Evolutionary conservation across 2,888 invertebrate genomes (phyloP), one percentile per base, ranked within the genome.

Genomic region (Diaprepes abbreviatus): DNA sequence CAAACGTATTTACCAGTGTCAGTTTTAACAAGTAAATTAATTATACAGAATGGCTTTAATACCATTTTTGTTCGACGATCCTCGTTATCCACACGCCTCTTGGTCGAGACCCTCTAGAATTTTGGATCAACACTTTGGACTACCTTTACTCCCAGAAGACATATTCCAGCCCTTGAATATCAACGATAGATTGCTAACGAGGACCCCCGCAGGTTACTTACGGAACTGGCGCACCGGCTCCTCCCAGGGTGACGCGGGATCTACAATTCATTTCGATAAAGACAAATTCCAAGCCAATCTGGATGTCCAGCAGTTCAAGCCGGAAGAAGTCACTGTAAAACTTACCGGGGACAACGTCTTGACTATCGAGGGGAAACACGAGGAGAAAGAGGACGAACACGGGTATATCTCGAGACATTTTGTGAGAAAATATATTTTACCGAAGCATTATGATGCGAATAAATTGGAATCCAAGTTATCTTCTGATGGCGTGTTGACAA

Each of bases 241-340:
- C n/a, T n/a, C n/a, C n/a, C n/a, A n/a, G n/a, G n/a, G n/a, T n/a
- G n/a, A n/a, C 76, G 80, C 87, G 57, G 87, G 86, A 16, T 68
- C 68, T 4, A 64, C 55, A 9, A 55, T 68, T n/a, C 36, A 17
- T 6, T 68, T 67, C 43, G 89, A 89, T 78, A 88, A 89, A n/a
- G 89, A 91, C 76, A 90, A 90, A 87, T 12, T 93, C 94, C 0
- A 89, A 90, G 12, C 93, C 94, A 82, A 89, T 95, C 35, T 87
- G n/a, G n/a, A n/a, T n/a, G n/a, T n/a, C n/a, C n/a, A n/a, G n/a
- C n/a, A n/a, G n/a, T n/a, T n/a, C n/a, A n/a, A n/a, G n/a, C n/a
- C n/a, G n/a, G n/a, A n/a, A n/a, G n/a, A n/a, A n/a, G n/a, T n/a
- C n/a, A n/a, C 88, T 6, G 93, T 94, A 16, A 93, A 93, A 82